Evolutionary conservation across 2,797 vertebrate species (phyloP).

Genomic region (Dermochelys coriacea): DNA sequence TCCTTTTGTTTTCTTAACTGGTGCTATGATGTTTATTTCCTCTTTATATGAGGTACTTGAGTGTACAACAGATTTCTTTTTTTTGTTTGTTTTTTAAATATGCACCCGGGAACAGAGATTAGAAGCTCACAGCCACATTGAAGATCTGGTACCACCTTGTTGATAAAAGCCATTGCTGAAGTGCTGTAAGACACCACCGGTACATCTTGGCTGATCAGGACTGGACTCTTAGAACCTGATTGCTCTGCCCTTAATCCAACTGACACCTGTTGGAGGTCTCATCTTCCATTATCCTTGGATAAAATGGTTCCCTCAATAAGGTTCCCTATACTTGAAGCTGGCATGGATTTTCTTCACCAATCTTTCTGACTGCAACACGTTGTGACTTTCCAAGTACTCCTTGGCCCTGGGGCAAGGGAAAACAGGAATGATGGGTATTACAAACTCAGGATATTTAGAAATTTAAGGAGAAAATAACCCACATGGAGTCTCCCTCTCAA

Average conservation of each 20-base stretch:
- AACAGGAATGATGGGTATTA: background rate
- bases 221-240: background rate
- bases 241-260: background rate
- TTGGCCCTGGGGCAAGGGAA: background rate
- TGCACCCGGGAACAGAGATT: background rate
- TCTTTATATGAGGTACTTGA: background rate
- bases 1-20: background rate
- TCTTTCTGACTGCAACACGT: background rate
- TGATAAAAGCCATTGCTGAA: background rate
- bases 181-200: background rate
- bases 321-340: background rate
- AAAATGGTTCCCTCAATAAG: conserved; percentile 8
- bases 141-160: background rate
- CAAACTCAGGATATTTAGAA: background rate
- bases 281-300: background rate
- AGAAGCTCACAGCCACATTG: background rate
- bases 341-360: conserved; percentile 37
- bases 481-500: background rate
- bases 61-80: background rate
- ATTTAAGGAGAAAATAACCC: background rate
- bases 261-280: background rate
- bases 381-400: background rate
- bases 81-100: background rate
- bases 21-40: background rate
- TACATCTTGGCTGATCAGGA: background rate